Percentiles rank a stretch among this genome's conserved stretches.
Evolutionary conservation across 2,113 vertebrate genomes (phyloP).

Genomic region (Microcebus tavaratra): DNA sequence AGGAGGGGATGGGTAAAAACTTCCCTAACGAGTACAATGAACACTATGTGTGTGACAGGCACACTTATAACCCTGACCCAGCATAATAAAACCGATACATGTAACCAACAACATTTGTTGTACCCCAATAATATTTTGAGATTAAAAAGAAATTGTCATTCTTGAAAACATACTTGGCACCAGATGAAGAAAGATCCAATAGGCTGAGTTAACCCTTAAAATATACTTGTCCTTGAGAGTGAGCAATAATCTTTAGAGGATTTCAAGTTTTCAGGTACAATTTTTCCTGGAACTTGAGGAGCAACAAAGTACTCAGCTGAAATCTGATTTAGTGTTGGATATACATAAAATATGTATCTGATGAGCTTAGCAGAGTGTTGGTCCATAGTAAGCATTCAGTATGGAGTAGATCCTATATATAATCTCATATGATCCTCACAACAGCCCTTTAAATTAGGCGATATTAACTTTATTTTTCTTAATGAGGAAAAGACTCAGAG

Average conservation of each 20-base stretch:
- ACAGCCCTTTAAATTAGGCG: not conserved
- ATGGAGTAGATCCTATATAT: not conserved
- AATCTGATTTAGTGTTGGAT: not conserved
- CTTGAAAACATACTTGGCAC: not conserved
- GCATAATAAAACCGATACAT: no score
- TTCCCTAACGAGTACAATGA: no score
- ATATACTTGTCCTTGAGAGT: not conserved
- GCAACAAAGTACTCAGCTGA: not conserved
- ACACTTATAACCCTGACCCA: no score
- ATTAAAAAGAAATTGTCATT: not conserved
- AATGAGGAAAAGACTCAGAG: not conserved
- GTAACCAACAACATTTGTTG: no score
- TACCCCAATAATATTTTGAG: no score
- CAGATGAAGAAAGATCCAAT: not conserved
- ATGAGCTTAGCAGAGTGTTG: not conserved
- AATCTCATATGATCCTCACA: not conserved
- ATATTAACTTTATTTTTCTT: slow-evolving; percentile 6
- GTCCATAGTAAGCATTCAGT: not conserved
- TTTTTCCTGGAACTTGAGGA: not conserved
- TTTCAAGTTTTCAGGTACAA: not conserved
- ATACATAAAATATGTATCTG: not conserved
- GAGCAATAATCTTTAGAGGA: not conserved
- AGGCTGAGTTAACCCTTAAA: not conserved
- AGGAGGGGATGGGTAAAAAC: no score
- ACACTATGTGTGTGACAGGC: no score